Evolutionary conservation across 1,140 invertebrate species (phyloP), one percentile per base, ranked within the genome.

Genomic region (Microvelia longipes): DNA sequence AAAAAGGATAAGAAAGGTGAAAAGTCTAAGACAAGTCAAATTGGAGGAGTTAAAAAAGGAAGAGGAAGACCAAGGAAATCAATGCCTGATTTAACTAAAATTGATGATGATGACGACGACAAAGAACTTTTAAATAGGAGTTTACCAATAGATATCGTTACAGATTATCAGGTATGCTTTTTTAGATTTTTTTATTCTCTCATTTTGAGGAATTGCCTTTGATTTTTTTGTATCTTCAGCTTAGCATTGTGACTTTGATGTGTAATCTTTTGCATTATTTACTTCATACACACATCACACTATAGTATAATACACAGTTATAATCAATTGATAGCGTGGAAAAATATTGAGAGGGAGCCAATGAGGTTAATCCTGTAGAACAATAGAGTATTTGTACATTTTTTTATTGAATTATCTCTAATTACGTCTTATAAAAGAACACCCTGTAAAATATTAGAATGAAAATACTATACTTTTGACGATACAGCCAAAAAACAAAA

Each of bases 51-150:
- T 50, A 30, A 28, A 2, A 28, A 5, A 13, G 14, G 5, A 28
- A 28, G 30, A 64, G 62, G 62, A 13, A 64, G 62, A 64, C 62
- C 62, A 25, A 64, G 62, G 62, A 64, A 64, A 64, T 64, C 62
- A 24, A 13, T 64, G 35, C 35, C 35, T 2, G 24, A 64, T 64
- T 64, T 64, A 64, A 24, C 62, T 5, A 25, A 15, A 26, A 24
- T 24, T 11, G 62, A 64, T 64, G 24, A 64, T 13, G 62, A 26
- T 13, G 2, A 5, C 5, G 24, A 2, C 24, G 25, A 64, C 2
- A 26, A 24, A 13, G 62, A 64, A 24, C 62, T 5, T 2, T 25
- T 26, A 14, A 64, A 64, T 64, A 64, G 19, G 19, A 50, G 35
- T 50, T 19, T 50, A 11, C 35, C 35, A 11, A 50, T 50, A 11